These are phyloP conservation scores for Anguilla japonica DNA, from an alignment of 2,113 vertebrate species.

Conservation along the genomic window DNA sequence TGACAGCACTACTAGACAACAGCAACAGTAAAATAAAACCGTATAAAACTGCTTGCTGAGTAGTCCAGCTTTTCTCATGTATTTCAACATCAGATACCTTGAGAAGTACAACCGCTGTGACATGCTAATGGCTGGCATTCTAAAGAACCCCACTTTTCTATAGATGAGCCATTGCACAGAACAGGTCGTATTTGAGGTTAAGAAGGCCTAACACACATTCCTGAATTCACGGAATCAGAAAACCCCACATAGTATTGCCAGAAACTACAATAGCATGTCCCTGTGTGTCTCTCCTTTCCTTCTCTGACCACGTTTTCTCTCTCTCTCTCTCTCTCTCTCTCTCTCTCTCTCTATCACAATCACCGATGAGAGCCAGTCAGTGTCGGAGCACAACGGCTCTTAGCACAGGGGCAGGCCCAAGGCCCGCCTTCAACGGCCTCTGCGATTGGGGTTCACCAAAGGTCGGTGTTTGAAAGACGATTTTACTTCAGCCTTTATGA, in stretches of 20 bases:
- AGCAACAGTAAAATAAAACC: no score
- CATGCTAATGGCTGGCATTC: not conserved
- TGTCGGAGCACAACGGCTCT: conserved; percentile 16
- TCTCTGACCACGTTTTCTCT: not conserved
- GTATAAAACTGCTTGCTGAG: no score
- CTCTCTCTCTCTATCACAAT: not conserved
- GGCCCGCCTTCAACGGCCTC: not conserved
- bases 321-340: not conserved
- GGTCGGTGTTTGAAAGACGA: conserved; percentile 56
- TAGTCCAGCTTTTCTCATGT: not conserved
- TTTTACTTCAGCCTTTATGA: conserved; percentile 38
- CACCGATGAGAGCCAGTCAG: not conserved
- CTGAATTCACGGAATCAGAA: not conserved
- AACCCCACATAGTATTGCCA: not conserved
- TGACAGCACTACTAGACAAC: no score
- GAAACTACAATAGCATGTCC: not conserved
- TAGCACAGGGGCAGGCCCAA: not conserved
- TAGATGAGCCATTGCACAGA: conserved; percentile 1
- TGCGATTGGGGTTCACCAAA: not conserved
- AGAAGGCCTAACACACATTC: not conserved
- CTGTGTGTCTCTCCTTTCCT: not conserved
- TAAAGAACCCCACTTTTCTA: not conserved
- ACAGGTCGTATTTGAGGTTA: not conserved
- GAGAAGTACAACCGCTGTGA: not conserved
- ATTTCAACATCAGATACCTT: not conserved